Evolutionary conservation across 1,140 invertebrate genomes (phyloP), one percentile per base, ranked within the genome.

Genomic region (Paralvinella palmiformis): DNA sequence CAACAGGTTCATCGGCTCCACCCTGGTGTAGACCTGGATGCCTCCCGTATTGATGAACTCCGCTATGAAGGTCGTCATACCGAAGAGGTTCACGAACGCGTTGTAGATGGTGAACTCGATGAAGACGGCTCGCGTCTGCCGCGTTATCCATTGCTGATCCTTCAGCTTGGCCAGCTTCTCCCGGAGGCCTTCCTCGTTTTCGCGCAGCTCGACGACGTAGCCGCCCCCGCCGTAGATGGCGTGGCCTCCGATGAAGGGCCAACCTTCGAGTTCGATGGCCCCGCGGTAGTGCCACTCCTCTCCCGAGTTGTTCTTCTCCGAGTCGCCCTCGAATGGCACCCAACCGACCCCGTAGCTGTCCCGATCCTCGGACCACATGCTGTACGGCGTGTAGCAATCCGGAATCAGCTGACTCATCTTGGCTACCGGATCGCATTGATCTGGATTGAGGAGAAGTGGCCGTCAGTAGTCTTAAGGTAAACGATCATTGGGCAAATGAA

Each of bases 21-120:
- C 80, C 53, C 83, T 72, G 67, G 80, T 84, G 35, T 77, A 81
- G 4, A 81, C 75, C 15, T 83, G 73, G 5, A 85, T 72, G 13
- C 83, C 83, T 3, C 83, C 84, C 33, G 79, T 83, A 4, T 81
- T 79, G 31, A 80, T 62, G 67, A 84, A 82, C 71, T 86, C 85
- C 2, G 78, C 76, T 15, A 85, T 66, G n/a, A 85, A 74, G 13
- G 79, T 82, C 7, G 75, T 73, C 0, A 84, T 77, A 10, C 77
- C 79, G 65, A 85, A 85, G 20, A 86, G 69, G 64, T 86, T 81
- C 0, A 79, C 59, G 44, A 84, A 80, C 1, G 84, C 80, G 71
- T 86, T 86, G 70, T 85, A 86, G 13, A 82, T 76, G 3, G 84
- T 84, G 68, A 86, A 85, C 67, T 86, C 85, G 4, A 84, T 73